Conservation (phyloP, 2,113 vertebrate genomes). For the Boleophthalmus pectinirostris region DNA sequence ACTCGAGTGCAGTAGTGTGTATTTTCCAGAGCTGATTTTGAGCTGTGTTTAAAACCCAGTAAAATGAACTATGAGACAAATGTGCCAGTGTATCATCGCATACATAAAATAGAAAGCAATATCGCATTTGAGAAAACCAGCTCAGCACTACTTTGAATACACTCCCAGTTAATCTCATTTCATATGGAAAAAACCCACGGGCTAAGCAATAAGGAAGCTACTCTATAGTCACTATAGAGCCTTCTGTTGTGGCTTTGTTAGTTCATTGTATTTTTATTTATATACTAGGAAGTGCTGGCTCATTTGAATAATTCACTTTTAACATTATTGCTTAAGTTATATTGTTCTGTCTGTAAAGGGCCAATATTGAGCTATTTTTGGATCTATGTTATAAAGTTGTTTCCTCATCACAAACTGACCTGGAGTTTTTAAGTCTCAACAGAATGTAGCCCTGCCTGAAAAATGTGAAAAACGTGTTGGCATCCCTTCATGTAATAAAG, state of each 20-base stretch:
- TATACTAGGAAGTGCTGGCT: background rate
- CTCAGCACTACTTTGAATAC: conserved; percentile 1
- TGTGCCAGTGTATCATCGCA: background rate
- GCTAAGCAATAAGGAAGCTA: background rate
- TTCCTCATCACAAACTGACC: too few species aligned
- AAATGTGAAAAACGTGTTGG: too few species aligned
- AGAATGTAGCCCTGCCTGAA: too few species aligned
- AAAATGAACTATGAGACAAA: background rate
- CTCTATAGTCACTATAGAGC: background rate
- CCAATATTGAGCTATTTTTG: too few species aligned
- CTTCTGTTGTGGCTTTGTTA: background rate
- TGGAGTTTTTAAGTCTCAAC: too few species aligned
- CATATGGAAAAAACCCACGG: conserved; percentile 1
- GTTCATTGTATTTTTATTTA: background rate
- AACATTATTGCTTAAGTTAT: background rate
- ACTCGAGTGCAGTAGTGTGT: too few species aligned
- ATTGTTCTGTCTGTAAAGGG: background rate
- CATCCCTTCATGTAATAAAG: too few species aligned
- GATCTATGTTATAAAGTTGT: too few species aligned
- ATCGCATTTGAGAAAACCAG: conserved; percentile 5
- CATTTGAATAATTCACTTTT: background rate
- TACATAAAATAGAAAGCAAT: conserved; percentile 8
- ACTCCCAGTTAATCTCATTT: background rate
- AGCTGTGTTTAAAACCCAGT: background rate
- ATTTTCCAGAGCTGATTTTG: background rate